A percentile compares a stretch with the other conserved stretches of the same genome.
Evolutionary conservation across 1,140 invertebrate genomes (phyloP).

Genomic region (Nixonia krombeini): DNA sequence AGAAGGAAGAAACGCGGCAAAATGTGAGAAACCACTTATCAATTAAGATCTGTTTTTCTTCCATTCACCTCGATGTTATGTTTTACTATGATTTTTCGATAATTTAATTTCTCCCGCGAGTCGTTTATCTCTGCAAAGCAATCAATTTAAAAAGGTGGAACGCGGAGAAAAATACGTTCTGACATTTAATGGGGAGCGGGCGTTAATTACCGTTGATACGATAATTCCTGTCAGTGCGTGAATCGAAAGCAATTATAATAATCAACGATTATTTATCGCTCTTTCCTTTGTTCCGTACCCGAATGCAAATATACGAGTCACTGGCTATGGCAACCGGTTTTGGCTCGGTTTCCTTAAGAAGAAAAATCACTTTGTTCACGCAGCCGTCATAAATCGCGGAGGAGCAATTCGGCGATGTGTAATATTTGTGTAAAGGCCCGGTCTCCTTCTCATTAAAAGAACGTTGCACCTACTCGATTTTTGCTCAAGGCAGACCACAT

Average conservation of each 20-base stretch:
- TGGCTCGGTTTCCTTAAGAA: constrained; percentile 20
- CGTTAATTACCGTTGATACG: too few species aligned
- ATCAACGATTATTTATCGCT: too few species aligned
- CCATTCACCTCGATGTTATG: background rate
- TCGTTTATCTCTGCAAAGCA: too few species aligned
- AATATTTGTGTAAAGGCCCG: constrained; percentile 19
- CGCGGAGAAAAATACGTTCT: too few species aligned
- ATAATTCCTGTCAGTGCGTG: too few species aligned
- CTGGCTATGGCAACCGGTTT: constrained; percentile 23
- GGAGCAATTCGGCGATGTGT: constrained; percentile 1
- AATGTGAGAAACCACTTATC: too few species aligned
- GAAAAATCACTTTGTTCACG: constrained; percentile 25
- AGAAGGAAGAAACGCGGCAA: constrained; percentile 39
- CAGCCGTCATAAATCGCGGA: constrained; percentile 17
- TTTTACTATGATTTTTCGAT: too few species aligned
- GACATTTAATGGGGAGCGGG: too few species aligned
- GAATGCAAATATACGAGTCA: constrained; percentile 6
- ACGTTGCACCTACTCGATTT: constrained; percentile 26
- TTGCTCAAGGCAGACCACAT: constrained; percentile 23
- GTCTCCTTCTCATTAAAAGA: constrained; percentile 18
- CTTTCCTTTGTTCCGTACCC: constrained; percentile 8
- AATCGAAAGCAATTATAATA: too few species aligned
- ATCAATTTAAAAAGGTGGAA: too few species aligned
- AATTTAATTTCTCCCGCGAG: too few species aligned
- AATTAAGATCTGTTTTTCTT: constrained; percentile 41